A percentile compares a stretch with the other conserved stretches of the same genome.
These are phyloP conservation scores for Macroglossus sobrinus DNA, from an alignment of 2,113 vertebrate species.

Conservation along the genomic window DNA sequence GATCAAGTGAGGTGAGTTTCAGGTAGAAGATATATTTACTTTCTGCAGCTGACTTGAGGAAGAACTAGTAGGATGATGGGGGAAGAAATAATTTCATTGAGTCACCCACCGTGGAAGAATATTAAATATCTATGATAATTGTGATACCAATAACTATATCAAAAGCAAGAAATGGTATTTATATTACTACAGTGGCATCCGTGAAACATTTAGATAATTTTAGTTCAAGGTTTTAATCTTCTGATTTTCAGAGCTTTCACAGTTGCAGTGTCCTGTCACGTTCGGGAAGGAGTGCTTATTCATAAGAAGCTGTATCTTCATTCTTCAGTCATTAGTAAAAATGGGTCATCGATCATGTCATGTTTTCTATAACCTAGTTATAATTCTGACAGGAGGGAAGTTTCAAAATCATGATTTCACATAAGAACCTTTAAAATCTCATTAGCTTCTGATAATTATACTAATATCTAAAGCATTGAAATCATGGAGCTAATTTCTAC, in stretches of 20 bases:
- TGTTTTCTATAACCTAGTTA: conserved; percentile 81
- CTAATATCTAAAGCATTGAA: conserved; percentile 81
- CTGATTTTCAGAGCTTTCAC: conserved; percentile 54
- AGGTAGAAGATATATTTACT: conserved; percentile 22
- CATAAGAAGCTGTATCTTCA: conserved; percentile 59
- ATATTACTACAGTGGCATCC: conserved; percentile 42
- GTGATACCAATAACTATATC: conserved; percentile 32
- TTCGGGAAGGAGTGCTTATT: conserved; percentile 62
- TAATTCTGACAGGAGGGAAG: conserved; percentile 71
- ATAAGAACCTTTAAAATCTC: conserved; percentile 84
- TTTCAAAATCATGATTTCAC: conserved; percentile 80
- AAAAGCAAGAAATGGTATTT: not conserved
- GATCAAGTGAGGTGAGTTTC: not conserved
- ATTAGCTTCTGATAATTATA: conserved; percentile 83
- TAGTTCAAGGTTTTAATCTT: not conserved
- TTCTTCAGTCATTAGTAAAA: conserved; percentile 78
- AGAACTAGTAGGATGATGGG: not conserved
- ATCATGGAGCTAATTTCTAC: conserved; percentile 77
- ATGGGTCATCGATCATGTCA: conserved; percentile 80
- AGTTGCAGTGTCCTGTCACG: not conserved
- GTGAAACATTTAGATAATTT: conserved; percentile 58
- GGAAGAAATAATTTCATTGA: conserved; percentile 15
- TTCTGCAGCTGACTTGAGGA: not conserved
- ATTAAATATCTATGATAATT: conserved; percentile 59
- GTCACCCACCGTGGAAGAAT: conserved; percentile 13